Evolutionary conservation across 2,113 vertebrate genomes (phyloP), one percentile per base, ranked within the genome.

Genomic region (Aegithalos caudatus): DNA sequence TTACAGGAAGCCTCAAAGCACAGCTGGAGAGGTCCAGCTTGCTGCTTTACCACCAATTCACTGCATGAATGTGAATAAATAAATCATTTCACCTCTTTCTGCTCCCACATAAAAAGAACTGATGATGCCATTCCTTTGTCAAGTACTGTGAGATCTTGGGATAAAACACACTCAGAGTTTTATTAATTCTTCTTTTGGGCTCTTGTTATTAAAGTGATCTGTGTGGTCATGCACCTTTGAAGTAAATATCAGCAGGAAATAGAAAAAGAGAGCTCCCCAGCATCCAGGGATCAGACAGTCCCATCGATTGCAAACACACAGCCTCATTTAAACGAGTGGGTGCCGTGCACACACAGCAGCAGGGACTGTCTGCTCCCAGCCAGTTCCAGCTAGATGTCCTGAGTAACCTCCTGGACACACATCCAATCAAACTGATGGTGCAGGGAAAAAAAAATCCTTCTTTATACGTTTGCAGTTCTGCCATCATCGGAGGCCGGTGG

Each of bases 161-260:
- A 81, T 91, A 81, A 95, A 93, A 91, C 57, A 58, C n/a, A 82
- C 69, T 86, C 58, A 20, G 61, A 73, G 62, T 94, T 91, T 91
- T 88, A 94, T 95, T 95, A 92, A 93, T 90, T 94, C 83, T 93
- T 92, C 69, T 93, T 91, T 73, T 56, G 56, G 76, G 72, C 47
- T 95, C n/a, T 81, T 85, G 70, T 85, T 90, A 91, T 95, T 90
- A 73, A 21, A 48, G 72, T 81, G 77, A 94, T 88, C 90, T 80
- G 44, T 88, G 70, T 79, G 88, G 66, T 74, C 91, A 92, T 25
- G 50, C 56, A 79, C 80, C 89, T 96, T 78, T 96, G 95, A 85
- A 94, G 90, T 85, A 95, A 95, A 92, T 90, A 95, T 21, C 93
- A 96, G 69, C 73, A 87, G 87, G 87, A 93, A 94, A 88, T 80